Percentiles rank a stretch among this genome's conserved stretches.
Evolutionary conservation across 2,888 invertebrate genomes (phyloP).

Genomic region (Athrips mouffetella): DNA sequence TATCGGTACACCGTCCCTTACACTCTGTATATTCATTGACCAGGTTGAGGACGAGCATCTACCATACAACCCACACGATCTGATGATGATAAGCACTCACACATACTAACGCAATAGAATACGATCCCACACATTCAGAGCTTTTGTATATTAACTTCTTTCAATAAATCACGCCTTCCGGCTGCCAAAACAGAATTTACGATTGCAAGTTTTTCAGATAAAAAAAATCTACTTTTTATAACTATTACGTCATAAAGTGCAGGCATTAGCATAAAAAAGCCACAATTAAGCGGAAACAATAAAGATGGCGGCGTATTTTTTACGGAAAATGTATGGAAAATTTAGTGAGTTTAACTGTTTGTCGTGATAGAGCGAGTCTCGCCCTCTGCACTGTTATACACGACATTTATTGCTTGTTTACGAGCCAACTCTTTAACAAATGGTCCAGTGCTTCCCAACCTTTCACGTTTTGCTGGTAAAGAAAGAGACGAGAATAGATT

Average conservation of each 20-base stretch:
- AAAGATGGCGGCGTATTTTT: constrained; percentile 47
- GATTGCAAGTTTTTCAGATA: constrained; percentile 1
- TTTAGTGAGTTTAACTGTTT: constrained; percentile 16
- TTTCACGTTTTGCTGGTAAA: not conserved
- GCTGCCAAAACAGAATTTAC: not conserved
- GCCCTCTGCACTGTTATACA: constrained; percentile 48
- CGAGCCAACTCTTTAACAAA: constrained; percentile 56
- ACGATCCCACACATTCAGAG: not conserved
- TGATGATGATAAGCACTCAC: too few relatives aligned
- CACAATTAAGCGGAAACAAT: constrained; percentile 55
- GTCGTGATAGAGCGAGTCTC: constrained; percentile 29
- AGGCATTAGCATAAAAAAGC: constrained; percentile 38
- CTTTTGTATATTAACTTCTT: not conserved
- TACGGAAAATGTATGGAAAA: constrained; percentile 40
- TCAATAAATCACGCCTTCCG: constrained; percentile 4
- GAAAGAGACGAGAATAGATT: too few relatives aligned
- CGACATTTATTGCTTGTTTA: constrained; percentile 62
- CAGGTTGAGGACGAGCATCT: too few relatives aligned
- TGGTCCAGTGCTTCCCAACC: constrained; percentile 25
- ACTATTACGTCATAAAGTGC: constrained; percentile 30
- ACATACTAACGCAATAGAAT: too few relatives aligned
- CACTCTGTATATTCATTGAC: too few relatives aligned
- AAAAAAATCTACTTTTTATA: constrained; percentile 24
- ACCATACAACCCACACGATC: too few relatives aligned
- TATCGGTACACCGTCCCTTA: too few relatives aligned